phyloP scores from a whole-genome alignment of 2,888 invertebrate genomes.

The Scotopteryx bipunctaria region DNA sequence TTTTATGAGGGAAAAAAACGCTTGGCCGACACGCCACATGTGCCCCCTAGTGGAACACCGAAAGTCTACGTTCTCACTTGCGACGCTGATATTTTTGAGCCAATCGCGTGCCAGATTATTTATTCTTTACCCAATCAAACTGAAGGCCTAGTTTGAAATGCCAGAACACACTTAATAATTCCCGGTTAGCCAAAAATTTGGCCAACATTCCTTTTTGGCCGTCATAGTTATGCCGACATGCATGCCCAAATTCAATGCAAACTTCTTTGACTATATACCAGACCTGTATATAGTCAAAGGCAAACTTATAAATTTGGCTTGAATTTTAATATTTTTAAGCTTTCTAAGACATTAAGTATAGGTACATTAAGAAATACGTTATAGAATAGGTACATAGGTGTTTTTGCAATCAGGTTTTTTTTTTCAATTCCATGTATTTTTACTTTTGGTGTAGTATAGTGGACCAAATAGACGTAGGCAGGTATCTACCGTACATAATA shows the following conservation, averaged over 20 bases:
- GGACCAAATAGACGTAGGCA: no score
- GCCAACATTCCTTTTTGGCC: conserved; percentile 53
- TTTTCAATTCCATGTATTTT: no score
- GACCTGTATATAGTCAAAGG: no score
- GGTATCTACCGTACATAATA: no score
- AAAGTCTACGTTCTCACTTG: conserved; percentile 58
- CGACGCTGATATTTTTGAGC: conserved; percentile 1
- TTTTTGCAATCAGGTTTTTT: no score
- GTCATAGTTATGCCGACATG: conserved; percentile 48
- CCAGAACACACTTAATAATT: conserved; percentile 61
- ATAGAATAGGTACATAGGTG: no score
- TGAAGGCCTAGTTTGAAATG: conserved; percentile 29
- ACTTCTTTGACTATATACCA: conserved; percentile 2
- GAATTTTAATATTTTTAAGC: no score
- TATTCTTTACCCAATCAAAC: conserved; percentile 42
- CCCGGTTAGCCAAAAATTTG: conserved; percentile 45
- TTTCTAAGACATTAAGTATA: no score
- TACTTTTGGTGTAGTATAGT: no score
- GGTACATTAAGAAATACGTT: no score
- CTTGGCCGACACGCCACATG: conserved; percentile 62
- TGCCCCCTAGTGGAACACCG: conserved; percentile 63
- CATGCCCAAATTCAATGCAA: conserved; percentile 3
- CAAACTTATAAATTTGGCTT: no score
- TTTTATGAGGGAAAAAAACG: conserved; percentile 68
- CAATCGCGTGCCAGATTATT: conserved; percentile 37